Evolutionary conservation across 2,113 vertebrate genomes (phyloP), one percentile per base, ranked within the genome.

Genomic region (Esox niger): DNA sequence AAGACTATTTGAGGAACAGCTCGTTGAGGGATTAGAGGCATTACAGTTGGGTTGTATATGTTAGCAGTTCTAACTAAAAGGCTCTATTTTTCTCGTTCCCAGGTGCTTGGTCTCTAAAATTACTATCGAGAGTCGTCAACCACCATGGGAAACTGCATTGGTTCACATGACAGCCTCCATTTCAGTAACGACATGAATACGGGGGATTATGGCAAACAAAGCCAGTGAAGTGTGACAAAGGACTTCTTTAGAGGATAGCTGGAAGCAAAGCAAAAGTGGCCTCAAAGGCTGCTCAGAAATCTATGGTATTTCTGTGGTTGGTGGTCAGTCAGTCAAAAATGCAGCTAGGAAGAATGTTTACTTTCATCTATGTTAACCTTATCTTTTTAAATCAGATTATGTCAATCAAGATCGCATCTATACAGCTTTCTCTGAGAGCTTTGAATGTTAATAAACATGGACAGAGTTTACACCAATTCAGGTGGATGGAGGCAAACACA

Each of bases 191-290:
- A 66, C 21, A 7, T 35, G 52, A 57, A 21, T 10, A 52, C 21
- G 25, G 29, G n/a, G 52, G 33, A 43, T 29, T 30, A 43, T 61
- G 15, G 27, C 49, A 69, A 49, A 69, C 57, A 60, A 60, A 47
- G 43, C 35, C 38, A 47, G 21, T 0, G 25, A 68, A 46, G 55
- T 57, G 66, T 68, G 66, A 68, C 66, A 46, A 49, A 68, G 25
- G 17, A 67, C 2, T 29, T 25, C 52, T 57, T 23, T 57, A 10
- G 25, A 30, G 32, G 43, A 67, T 27, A 43, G 35, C 56, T 43
- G n/a, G 35, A 35, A 59, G 25, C 55, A 49, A 49, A 26, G 4
- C 66, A 26, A 38, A 35, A 29, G 5, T 17, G 57, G 8, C 35
- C 57, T 43, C 13, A 55, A 67, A 57, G 55, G 52, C 30, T 56